phyloP scores from a whole-genome alignment of 2,888 invertebrate species.

The Trissoscelio sp. region DNA sequence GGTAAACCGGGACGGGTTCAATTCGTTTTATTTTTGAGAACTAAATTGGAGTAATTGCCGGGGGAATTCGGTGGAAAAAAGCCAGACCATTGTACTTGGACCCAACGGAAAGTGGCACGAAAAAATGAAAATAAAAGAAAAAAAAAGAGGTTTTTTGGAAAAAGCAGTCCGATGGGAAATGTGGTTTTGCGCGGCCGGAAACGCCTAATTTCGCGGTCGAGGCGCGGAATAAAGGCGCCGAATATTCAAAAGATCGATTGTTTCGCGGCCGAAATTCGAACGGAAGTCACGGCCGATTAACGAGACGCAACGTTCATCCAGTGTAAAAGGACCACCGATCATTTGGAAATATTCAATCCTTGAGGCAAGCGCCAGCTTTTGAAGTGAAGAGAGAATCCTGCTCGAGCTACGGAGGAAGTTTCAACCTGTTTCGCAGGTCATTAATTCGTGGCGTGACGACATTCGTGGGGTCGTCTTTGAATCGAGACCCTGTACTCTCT shows the following conservation, averaged over 20 bases:
- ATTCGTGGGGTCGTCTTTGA: conserved; percentile 29
- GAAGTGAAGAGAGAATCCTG: not conserved
- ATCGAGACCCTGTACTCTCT: conserved; percentile 16
- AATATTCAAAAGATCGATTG: conserved; percentile 37
- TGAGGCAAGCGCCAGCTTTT: not conserved
- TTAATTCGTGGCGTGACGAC: conserved; percentile 59
- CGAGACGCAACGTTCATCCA: conserved; percentile 6
- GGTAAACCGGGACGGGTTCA: too few species aligned
- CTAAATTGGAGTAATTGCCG: too few species aligned
- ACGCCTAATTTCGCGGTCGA: conserved; percentile 78
- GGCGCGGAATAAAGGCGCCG: conserved; percentile 46
- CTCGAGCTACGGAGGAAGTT: conserved; percentile 25
- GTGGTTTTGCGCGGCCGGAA: conserved; percentile 72
- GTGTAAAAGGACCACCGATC: conserved; percentile 1
- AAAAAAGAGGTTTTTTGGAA: too few species aligned
- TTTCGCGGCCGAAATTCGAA: conserved; percentile 37
- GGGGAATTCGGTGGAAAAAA: too few species aligned
- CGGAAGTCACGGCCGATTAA: conserved; percentile 57
- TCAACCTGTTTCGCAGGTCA: conserved; percentile 58
- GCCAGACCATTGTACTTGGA: too few species aligned
- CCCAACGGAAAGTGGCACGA: too few species aligned
- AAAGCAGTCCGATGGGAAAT: conserved; percentile 37
- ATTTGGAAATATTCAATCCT: conserved; percentile 26
- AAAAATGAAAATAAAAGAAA: too few species aligned
- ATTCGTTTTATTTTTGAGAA: too few species aligned